These are phyloP conservation scores for Chromis chromis DNA, from an alignment of 2,797 vertebrate genomes.

Conservation along the genomic window DNA sequence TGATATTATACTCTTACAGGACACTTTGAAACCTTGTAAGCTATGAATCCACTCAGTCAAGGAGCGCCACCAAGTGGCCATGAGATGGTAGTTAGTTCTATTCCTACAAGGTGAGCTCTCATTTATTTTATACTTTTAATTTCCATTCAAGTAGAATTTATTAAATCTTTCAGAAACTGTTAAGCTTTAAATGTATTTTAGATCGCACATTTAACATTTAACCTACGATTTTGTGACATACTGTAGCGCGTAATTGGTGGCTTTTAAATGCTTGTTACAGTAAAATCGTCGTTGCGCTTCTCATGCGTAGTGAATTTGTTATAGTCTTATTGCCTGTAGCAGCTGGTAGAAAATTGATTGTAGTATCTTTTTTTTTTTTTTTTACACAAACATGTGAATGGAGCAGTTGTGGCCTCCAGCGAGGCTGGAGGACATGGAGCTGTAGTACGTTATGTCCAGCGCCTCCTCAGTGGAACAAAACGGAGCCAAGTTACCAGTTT, in stretches of 20 bases:
- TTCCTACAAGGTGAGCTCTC: neutral
- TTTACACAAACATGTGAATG: slow-evolving; percentile 26
- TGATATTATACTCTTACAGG: neutral
- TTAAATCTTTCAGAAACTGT: neutral
- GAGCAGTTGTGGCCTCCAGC: neutral
- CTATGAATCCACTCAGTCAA: slow-evolving; percentile 6
- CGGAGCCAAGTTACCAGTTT: slow-evolving; percentile 14
- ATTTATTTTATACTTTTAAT: neutral
- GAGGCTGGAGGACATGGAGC: neutral
- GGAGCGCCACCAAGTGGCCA: slow-evolving; percentile 55
- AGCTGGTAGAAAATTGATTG: neutral
- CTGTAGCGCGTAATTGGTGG: neutral
- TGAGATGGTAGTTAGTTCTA: neutral
- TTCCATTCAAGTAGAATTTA: neutral
- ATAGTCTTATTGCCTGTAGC: neutral
- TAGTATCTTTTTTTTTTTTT: too few species aligned
- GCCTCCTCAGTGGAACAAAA: slow-evolving; percentile 14
- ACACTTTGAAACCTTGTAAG: neutral
- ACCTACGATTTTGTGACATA: neutral
- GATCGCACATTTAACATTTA: neutral
- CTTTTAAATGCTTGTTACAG: neutral
- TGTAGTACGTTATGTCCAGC: slow-evolving; percentile 9
- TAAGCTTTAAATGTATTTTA: neutral
- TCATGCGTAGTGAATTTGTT: neutral
- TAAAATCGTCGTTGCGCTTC: neutral